Percentiles rank a stretch among this genome's conserved stretches.
These are phyloP conservation scores for Prunella himalayana DNA, from an alignment of 2,113 vertebrate genomes.

Conservation along the genomic window DNA sequence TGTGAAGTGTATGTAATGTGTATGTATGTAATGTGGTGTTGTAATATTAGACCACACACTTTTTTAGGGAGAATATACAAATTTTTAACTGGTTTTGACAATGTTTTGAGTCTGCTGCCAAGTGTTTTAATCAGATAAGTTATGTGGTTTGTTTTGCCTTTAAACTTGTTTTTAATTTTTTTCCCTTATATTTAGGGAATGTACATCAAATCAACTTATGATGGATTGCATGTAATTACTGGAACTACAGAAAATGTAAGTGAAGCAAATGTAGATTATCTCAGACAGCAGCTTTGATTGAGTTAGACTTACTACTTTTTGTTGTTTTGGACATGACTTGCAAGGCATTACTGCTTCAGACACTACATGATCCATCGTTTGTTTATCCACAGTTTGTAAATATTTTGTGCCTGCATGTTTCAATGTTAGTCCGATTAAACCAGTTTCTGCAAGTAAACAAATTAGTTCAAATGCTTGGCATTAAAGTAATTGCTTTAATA, in stretches of 20 bases:
- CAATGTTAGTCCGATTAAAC: background rate
- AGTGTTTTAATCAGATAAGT: background rate
- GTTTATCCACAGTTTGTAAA: conserved; percentile 1
- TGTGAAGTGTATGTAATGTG: background rate
- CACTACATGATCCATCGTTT: background rate
- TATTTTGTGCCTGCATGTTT: background rate
- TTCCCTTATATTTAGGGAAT: conserved; percentile 80
- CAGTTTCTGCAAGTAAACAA: conserved; percentile 20
- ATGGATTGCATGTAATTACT: conserved; percentile 93
- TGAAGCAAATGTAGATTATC: conserved; percentile 1
- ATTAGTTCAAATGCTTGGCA: background rate
- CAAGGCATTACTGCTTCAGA: background rate
- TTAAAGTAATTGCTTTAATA: conserved; percentile 15
- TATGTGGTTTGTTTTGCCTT: background rate
- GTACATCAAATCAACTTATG: conserved; percentile 98
- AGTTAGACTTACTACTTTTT: background rate
- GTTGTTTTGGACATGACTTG: background rate
- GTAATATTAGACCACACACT: background rate
- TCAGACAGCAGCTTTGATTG: background rate
- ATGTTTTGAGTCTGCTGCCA: background rate
- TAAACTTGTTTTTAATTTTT: conserved; percentile 38
- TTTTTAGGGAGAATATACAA: background rate
- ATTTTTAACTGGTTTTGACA: background rate
- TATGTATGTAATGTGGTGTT: background rate
- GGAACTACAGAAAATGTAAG: conserved; percentile 97